Evolutionary conservation across 2,888 invertebrate species (phyloP).

Genomic region (Atrina japonica): DNA sequence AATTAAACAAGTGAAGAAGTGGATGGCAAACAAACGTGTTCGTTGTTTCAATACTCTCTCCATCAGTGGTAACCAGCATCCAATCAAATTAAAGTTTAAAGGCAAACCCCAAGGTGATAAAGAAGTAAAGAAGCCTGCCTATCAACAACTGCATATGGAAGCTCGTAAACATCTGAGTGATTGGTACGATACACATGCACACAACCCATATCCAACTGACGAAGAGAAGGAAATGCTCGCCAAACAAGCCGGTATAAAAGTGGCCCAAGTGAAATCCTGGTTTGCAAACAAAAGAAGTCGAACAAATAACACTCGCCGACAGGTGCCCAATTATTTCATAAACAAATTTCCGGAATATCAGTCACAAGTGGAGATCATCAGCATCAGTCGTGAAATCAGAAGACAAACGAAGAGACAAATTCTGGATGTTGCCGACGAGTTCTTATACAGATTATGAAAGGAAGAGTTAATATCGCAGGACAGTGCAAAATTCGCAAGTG

Average conservation of each 20-base stretch:
- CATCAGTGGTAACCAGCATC: constrained; percentile 74
- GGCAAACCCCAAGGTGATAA: constrained; percentile 48
- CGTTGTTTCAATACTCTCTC: constrained; percentile 75
- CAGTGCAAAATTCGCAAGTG: too few relatives aligned
- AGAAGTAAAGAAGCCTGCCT: constrained; percentile 46
- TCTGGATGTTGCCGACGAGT: neutral
- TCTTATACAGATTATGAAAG: neutral
- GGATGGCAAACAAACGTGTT: constrained; percentile 77
- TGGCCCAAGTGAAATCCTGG: constrained; percentile 72
- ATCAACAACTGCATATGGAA: constrained; percentile 53
- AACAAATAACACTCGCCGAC: constrained; percentile 68
- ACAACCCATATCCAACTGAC: constrained; percentile 68
- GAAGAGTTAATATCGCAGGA: too few relatives aligned
- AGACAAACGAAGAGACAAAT: constrained; percentile 26
- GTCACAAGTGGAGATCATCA: constrained; percentile 61
- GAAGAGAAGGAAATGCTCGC: constrained; percentile 68
- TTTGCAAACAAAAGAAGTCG: constrained; percentile 74
- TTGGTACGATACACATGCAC: constrained; percentile 65
- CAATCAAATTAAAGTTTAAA: constrained; percentile 68
- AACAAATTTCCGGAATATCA: constrained; percentile 65
- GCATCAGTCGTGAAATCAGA: constrained; percentile 57
- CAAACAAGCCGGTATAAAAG: constrained; percentile 56
- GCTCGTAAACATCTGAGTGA: constrained; percentile 58
- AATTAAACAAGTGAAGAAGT: constrained; percentile 72
- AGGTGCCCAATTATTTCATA: constrained; percentile 71